Percentiles rank a stretch among this genome's conserved stretches.
phyloP scores from a whole-genome alignment of 2,113 vertebrate genomes.

The Pelecanus crispus region DNA sequence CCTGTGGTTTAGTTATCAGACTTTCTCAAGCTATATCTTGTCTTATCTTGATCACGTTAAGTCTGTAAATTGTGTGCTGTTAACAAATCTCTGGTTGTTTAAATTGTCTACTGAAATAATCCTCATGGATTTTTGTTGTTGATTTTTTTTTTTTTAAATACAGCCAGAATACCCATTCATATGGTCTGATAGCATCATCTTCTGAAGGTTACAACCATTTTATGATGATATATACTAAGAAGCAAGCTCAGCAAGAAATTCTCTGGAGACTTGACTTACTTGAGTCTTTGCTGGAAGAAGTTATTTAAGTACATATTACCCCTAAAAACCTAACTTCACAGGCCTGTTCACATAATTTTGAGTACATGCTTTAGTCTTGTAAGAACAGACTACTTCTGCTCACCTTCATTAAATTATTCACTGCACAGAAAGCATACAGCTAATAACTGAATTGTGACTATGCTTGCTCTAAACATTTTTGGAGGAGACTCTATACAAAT shows the following conservation, averaged over 20 bases:
- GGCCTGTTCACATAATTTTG: background rate
- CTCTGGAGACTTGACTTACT: background rate
- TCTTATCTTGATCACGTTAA: background rate
- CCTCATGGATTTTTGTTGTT: background rate
- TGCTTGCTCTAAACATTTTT: background rate
- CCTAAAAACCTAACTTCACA: background rate
- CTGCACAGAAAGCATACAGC: background rate
- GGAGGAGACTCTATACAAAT: background rate
- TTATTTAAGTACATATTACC: background rate
- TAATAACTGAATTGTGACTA: background rate
- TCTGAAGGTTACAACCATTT: background rate
- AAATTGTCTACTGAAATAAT: background rate
- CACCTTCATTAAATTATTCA: background rate
- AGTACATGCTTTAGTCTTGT: background rate
- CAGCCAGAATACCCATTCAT: background rate
- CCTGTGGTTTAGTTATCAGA: background rate
- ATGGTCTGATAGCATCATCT: background rate
- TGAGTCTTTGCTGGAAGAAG: background rate
- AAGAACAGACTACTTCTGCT: background rate
- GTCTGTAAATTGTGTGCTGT: background rate
- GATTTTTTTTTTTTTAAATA: background rate
- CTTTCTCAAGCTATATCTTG: background rate
- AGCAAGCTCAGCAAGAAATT: background rate
- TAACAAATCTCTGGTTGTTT: background rate
- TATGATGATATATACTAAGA: background rate